Conservation (phyloP, 2,888 invertebrate genomes). For the Therioaphis trifolii region DNA sequence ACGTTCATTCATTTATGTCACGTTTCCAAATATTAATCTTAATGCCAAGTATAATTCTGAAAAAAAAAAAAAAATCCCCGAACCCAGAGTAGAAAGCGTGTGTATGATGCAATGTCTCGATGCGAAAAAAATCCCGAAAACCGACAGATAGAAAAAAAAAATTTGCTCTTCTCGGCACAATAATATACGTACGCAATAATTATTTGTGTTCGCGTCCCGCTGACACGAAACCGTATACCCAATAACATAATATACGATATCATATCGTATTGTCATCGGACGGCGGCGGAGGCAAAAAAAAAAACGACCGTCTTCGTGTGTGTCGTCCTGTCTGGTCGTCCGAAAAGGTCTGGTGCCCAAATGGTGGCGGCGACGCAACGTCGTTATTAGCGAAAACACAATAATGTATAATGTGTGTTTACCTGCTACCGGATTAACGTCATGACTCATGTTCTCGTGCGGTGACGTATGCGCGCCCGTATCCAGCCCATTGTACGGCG, state of each 20-base stretch:
- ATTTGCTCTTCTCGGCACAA: not conserved
- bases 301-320: not conserved
- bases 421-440: no score
- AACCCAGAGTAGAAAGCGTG: conserved; percentile 26
- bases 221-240: conserved; percentile 13
- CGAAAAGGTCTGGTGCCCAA: no score
- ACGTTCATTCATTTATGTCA: conserved; percentile 27
- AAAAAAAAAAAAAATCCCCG: not conserved
- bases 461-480: not conserved
- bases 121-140: not conserved
- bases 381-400: no score
- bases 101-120: not conserved
- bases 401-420: no score
- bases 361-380: no score
- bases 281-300: not conserved
- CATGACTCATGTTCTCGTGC: no score
- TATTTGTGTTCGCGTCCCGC: not conserved
- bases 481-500: no score
- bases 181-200: conserved; percentile 5
- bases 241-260: no score
- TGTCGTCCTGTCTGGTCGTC: not conserved
- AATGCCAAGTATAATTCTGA: not conserved
- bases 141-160: conserved; percentile 2
- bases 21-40: conserved; percentile 42
- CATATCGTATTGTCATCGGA: not conserved